Evolutionary conservation across 2,113 vertebrate genomes (phyloP).

Genomic region (Notarius lentiginosus): DNA sequence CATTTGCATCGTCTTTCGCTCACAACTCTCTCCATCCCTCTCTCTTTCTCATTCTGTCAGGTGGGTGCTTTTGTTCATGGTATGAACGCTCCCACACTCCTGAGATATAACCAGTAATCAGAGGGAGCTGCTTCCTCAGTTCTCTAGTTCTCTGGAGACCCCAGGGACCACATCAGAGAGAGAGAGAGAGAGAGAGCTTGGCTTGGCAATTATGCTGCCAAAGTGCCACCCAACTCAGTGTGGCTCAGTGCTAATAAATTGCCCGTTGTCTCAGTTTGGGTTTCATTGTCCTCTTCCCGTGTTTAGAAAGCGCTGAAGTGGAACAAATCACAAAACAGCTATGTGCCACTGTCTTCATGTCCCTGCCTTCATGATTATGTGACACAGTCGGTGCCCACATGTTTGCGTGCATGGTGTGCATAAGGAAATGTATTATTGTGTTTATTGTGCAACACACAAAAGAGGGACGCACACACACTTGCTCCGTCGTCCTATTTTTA

Average conservation of each 20-base stretch:
- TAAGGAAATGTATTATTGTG: conserved; percentile 28
- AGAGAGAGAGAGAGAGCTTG: conserved; percentile 8
- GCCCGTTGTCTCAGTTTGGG: conserved; percentile 45
- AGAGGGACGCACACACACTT: background rate
- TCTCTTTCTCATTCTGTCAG: conserved; percentile 27
- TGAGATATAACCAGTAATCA: conserved; percentile 45
- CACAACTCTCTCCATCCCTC: conserved; percentile 20
- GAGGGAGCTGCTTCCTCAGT: conserved; percentile 28
- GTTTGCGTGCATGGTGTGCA: background rate
- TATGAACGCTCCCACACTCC: conserved; percentile 20
- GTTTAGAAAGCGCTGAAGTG: conserved; percentile 44
- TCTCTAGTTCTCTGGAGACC: conserved; percentile 27
- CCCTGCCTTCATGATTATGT: conserved; percentile 22
- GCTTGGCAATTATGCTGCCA: conserved; percentile 52
- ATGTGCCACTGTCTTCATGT: conserved; percentile 25
- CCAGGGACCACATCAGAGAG: conserved; percentile 29
- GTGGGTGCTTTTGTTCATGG: conserved; percentile 13
- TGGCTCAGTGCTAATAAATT: conserved; percentile 44
- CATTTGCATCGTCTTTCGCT: conserved; percentile 17
- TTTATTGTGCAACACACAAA: conserved; percentile 8
- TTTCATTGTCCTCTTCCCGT: conserved; percentile 34
- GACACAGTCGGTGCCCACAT: background rate
- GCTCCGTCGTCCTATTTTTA: conserved; percentile 11
- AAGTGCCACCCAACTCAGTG: conserved; percentile 45
- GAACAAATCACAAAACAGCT: conserved; percentile 39